phyloP scores from a whole-genome alignment of 2,797 vertebrate genomes.

The Manis javanica region DNA sequence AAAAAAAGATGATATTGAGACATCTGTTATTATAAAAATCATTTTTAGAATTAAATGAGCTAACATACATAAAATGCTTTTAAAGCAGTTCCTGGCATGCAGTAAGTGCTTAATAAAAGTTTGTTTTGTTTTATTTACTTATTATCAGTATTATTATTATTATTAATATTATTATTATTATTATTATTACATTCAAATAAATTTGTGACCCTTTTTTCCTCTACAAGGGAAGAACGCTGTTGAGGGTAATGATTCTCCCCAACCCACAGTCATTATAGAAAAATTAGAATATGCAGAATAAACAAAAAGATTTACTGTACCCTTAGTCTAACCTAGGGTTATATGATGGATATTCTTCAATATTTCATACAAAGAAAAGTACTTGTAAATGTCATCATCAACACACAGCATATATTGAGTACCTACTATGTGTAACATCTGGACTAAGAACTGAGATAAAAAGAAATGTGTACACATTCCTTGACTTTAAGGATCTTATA shows the following conservation, averaged over 20 bases:
- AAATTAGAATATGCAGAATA: constrained; percentile 11
- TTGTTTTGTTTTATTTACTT: neutral
- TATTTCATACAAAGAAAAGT: neutral
- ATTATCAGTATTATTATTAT: too few species aligned
- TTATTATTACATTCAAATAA: constrained; percentile 16
- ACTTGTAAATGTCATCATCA: constrained; percentile 16
- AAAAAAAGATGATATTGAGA: too few species aligned
- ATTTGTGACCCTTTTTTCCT: neutral
- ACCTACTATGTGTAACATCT: neutral
- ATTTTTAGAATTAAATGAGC: constrained; percentile 18
- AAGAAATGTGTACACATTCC: neutral
- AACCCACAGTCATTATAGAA: neutral
- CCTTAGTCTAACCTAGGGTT: neutral
- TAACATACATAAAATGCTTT: neutral
- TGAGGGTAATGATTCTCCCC: neutral
- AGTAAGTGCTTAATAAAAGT: neutral
- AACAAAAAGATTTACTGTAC: neutral
- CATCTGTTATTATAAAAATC: neutral
- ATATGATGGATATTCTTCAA: neutral
- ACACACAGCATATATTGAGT: neutral
- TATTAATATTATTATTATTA: too few species aligned
- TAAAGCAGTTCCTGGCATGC: neutral
- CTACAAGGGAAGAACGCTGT: neutral
- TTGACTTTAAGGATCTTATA: neutral
- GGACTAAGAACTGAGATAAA: neutral